Base-by-base conservation (phyloP, 2,888 invertebrate genomes). In the Halictus quadricinctus region DNA sequence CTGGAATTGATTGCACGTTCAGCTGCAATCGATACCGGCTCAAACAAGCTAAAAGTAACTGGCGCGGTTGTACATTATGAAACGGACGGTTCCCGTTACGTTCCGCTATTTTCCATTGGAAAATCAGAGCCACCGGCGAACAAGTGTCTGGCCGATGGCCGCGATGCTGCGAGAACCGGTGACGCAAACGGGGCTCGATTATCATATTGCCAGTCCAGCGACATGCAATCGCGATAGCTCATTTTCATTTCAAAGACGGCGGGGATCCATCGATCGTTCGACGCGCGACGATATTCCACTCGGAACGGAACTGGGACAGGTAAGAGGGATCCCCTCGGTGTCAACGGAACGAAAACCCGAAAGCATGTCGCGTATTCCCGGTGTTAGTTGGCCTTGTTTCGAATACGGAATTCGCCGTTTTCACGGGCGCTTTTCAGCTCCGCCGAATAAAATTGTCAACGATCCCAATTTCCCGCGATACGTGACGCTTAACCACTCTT, bases 1-100 rank as follows among this genome's bases (percentile, higher is more conserved):
- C 43, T 36, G 13, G 83, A 83, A 84, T 78, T 48, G 74, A 64
- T 77, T 84, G 50, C 64, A n/a, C 46, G 70, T 84, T 74, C 69
- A 66, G 46, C 46, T 75, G 43, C 72, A 75, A 83, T 78, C 84
- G 25, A 84, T 82, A 74, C 72, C 25, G 36, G 8, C 21, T 15
- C 12, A 12, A 76, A 76, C 48, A 36, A 41, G 43, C 48, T 36
- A 70, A 50, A 70, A 41, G 50, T 25, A 70, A 72, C 29, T 41
- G 36, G 4, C n/a, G 43, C 43, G 21, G 70, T 43, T n/a, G 12
- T 58, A 13, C 70, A 70, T 70, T 70, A 70, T 43, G 21, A 70
- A 70, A 70, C 41, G 69, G 18, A 36, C 36, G 29, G 18, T 66
- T 12, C 8, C n/a, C 41, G 41, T 64, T 64, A 15, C 29, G 29